These are phyloP conservation scores for Myiagra hebetior DNA, from an alignment of 2,113 vertebrate species.

Conservation along the genomic window DNA sequence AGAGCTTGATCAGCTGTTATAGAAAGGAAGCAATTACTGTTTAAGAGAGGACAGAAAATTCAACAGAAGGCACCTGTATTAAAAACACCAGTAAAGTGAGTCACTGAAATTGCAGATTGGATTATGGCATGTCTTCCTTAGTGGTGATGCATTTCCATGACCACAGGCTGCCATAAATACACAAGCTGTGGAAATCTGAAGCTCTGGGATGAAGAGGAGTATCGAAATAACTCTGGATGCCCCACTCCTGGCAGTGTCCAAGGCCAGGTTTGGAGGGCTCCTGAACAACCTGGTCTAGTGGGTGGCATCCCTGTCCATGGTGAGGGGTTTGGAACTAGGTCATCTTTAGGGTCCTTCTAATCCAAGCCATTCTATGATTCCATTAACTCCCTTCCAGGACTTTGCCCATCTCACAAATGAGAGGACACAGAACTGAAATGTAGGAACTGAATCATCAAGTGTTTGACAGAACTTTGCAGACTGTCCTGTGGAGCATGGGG, in stretches of 20 bases:
- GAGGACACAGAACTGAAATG: neutral
- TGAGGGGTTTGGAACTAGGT: neutral
- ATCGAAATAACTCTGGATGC: neutral
- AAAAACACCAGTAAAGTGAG: neutral
- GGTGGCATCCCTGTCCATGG: too few species aligned
- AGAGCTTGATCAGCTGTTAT: neutral
- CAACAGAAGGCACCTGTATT: neutral
- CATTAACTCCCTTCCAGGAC: neutral
- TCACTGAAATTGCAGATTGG: neutral
- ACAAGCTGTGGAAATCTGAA: neutral
- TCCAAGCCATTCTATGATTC: neutral
- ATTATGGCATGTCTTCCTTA: neutral
- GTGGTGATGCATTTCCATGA: neutral
- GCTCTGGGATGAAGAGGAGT: neutral
- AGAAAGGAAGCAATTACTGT: neutral
- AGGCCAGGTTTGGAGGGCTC: neutral
- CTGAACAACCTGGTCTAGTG: neutral
- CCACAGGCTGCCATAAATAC: neutral
- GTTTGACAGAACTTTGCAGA: neutral
- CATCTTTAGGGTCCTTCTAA: neutral
- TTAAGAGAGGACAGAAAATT: neutral
- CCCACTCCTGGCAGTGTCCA: neutral
- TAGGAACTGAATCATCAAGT: neutral
- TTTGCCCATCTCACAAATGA: neutral
- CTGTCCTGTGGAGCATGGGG: neutral